phyloP scores from a whole-genome alignment of 2,888 invertebrate species.

The Ophioninae sp. region DNA sequence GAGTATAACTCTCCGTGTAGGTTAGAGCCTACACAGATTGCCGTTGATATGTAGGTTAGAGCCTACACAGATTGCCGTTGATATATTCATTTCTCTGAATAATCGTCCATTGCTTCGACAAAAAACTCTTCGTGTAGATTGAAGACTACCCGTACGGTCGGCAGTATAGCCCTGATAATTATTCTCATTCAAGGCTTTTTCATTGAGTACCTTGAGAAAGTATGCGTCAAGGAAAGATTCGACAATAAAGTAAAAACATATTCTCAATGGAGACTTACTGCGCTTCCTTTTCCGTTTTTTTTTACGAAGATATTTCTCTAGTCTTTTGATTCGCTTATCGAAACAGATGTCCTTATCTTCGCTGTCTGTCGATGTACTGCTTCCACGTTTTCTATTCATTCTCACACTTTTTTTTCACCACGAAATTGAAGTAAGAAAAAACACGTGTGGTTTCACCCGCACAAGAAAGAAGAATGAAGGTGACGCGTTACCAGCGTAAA shows the following conservation, averaged over 20 bases:
- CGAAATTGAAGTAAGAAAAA: neutral
- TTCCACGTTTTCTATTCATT: conserved; percentile 18
- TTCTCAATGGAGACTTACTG: conserved; percentile 4
- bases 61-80: conserved; percentile 3
- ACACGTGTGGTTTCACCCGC: conserved; percentile 36
- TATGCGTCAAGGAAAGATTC: neutral
- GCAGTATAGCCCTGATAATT: too few relatives aligned
- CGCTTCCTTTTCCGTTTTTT: conserved; percentile 7
- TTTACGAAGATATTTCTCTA: neutral
- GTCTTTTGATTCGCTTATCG: too few relatives aligned
- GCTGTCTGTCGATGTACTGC: neutral
- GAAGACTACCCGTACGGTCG: too few relatives aligned
- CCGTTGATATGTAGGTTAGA: neutral
- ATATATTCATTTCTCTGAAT: neutral
- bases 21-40: conserved; percentile 7
- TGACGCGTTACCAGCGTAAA: too few relatives aligned
- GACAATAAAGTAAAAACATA: neutral
- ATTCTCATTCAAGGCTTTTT: neutral
- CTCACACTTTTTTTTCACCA: neutral
- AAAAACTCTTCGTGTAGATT: too few relatives aligned
- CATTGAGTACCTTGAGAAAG: neutral
- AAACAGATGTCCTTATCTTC: conserved; percentile 19
- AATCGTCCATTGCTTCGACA: neutral
- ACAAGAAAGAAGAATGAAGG: conserved; percentile 20
- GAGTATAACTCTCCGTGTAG: conserved; percentile 26